Base-by-base conservation (phyloP, 2,888 invertebrate species). In the Agonum fuliginosum region DNA sequence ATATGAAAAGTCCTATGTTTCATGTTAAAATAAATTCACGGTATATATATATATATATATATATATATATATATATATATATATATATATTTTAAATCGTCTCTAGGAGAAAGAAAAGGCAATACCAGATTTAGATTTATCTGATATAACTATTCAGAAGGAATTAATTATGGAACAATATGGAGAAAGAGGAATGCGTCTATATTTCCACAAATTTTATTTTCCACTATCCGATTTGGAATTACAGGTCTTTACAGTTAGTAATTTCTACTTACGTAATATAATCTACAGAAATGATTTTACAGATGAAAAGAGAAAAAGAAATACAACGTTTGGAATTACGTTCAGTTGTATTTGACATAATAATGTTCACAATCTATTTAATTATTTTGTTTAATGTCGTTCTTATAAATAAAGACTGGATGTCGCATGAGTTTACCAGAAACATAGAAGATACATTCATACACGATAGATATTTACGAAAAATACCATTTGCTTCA, bases 331-430 rank as follows among this genome's bases (percentile, higher is more conserved):
- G 65, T 4, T 10, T 62, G 14, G 46, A 65, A 65, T n/a, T 75
- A 46, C 19, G 65, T 48, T 37, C 24, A 20, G 51, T 67, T 20
- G 10, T 75, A 20, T 14, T 30, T 3, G 77, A 77, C 30, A 54
- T 77, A 10, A 54, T 54, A 22, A 77, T 77, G 70, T 77, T 70
- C 41, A 24, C 27, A n/a, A 20, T 37, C 17, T 77, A 77, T 70
- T 17, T 77, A 22, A 58, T 77, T n/a, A 41, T 70, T 34, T 58
- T 77, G 19, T 77, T 70, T 70, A 58, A 19, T 19, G 58, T 77
- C 24, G 41, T 77, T 12, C 30, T 77, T 19, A 27, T 70, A n/a
- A 77, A 77, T 20, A 69, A 58, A 54, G 77, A 77, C 17, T 41
- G 20, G 10, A 34, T 70, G 51, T 10, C 37, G 6, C 19, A 54